Percentiles rank a stretch among this genome's conserved stretches.
Evolutionary conservation across 2,888 invertebrate species (phyloP).

Genomic region (Gymnoscelis rufifasciata): DNA sequence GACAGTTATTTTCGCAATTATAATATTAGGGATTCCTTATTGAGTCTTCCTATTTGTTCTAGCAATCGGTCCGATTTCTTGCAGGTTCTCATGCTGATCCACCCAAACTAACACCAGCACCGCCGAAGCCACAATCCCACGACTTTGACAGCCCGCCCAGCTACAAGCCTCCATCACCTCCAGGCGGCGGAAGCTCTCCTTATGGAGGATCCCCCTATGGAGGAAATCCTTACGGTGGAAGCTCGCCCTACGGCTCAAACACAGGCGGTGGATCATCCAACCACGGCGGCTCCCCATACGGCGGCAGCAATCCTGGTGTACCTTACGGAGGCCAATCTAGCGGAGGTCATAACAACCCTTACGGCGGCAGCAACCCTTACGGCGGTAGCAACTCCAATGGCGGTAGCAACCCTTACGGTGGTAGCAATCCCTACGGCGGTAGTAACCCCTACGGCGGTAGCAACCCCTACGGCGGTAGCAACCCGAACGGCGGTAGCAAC

Average conservation of each 20-base stretch:
- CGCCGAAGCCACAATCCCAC: slow-evolving; percentile 49
- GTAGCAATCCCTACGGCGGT: slow-evolving; percentile 40
- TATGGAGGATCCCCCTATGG: slow-evolving; percentile 14
- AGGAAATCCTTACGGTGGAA: slow-evolving; percentile 27
- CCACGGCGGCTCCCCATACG: slow-evolving; percentile 14
- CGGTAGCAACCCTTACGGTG: slow-evolving; percentile 38
- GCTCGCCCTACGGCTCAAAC: slow-evolving; percentile 29
- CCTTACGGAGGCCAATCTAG: slow-evolving; percentile 2
- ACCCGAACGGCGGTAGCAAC: slow-evolving; percentile 32
- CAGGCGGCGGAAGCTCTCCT: slow-evolving; percentile 31
- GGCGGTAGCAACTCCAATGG: slow-evolving; percentile 28
- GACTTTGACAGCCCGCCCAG: slow-evolving; percentile 58
- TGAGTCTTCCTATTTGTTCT: too few relatives aligned
- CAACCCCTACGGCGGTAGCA: slow-evolving; percentile 36
- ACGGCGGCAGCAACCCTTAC: slow-evolving; percentile 24
- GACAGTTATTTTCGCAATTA: too few relatives aligned
- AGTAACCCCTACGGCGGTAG: slow-evolving; percentile 38
- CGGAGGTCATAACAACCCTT: slow-evolving; percentile 6
- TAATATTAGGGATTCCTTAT: too few relatives aligned
- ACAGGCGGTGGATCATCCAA: too few relatives aligned
- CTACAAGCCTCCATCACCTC: slow-evolving; percentile 69
- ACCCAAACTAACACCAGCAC: slow-evolving; percentile 44
- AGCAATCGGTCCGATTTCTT: not conserved
- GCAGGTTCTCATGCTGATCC: slow-evolving; percentile 66
- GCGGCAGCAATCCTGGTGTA: slow-evolving; percentile 18